These are phyloP conservation scores for Homarus americanus DNA, from an alignment of 1,140 invertebrate genomes.

Conservation along the genomic window DNA sequence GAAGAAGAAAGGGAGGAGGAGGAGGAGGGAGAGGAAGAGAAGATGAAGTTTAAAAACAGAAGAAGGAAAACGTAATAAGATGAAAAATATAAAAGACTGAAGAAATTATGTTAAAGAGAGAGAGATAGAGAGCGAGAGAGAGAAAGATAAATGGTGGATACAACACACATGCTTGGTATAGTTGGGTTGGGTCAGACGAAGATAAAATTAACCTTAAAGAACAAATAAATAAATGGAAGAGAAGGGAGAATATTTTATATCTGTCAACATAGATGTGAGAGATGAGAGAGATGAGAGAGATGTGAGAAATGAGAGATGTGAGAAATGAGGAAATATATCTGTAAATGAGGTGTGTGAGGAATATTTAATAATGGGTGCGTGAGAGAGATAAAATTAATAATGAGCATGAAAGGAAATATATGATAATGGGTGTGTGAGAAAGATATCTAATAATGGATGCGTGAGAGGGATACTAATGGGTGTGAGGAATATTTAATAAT, in stretches of 20 bases:
- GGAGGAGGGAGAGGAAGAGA: not conserved
- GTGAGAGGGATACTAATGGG: slow-evolving; percentile 8
- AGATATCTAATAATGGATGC: not conserved
- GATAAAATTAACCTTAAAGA: slow-evolving; percentile 6
- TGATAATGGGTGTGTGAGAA: too few species aligned
- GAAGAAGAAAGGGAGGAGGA: not conserved
- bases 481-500: too few species aligned
- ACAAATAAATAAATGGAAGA: not conserved
- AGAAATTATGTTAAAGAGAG: not conserved
- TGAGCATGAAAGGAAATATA: too few species aligned
- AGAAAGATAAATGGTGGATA: not conserved
- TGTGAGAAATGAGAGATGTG: not conserved
- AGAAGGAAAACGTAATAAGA: not conserved
- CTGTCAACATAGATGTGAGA: not conserved
- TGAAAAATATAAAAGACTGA: not conserved
- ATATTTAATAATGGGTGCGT: not conserved
- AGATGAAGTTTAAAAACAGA: not conserved
- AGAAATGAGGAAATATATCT: not conserved
- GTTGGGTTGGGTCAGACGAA: not conserved
- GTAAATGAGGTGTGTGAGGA: not conserved
- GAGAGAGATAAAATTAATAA: not conserved
- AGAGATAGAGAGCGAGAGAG: not conserved
- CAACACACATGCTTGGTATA: too few species aligned
- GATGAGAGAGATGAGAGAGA: not conserved
- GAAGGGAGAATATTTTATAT: slow-evolving; percentile 5